These are phyloP conservation scores for Styela plicata DNA, from an alignment of 23 tunicate genomes.

Conservation along the genomic window DNA sequence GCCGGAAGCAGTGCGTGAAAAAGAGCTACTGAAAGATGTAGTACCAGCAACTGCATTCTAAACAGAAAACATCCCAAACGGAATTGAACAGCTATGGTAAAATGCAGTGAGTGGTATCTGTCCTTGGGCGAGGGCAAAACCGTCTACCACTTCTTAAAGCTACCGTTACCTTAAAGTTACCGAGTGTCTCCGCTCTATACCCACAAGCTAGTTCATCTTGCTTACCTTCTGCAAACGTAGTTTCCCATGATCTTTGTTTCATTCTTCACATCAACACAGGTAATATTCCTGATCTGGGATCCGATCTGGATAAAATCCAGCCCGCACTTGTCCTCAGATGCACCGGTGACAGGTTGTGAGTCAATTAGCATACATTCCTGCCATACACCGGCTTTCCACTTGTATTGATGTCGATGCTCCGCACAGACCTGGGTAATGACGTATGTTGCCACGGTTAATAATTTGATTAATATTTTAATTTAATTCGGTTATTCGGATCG, in stretches of 20 bases:
- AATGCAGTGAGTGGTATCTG: too few relatives aligned
- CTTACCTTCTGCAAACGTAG: constrained; percentile 32
- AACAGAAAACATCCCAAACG: too few relatives aligned
- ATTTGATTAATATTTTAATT: too few relatives aligned
- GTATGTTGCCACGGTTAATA: too few relatives aligned
- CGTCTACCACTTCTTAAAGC: too few relatives aligned
- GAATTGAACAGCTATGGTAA: too few relatives aligned
- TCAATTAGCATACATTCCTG: constrained; percentile 3
- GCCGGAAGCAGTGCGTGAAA: too few relatives aligned
- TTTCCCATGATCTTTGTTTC: not conserved
- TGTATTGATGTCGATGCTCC: constrained; percentile 25
- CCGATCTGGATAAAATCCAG: constrained; percentile 6
- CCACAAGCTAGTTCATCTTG: not conserved
- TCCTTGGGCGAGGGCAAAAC: too few relatives aligned
- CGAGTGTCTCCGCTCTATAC: not conserved
- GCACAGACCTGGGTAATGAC: constrained; percentile 44
- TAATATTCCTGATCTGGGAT: constrained; percentile 29
- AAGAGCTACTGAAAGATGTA: too few relatives aligned
- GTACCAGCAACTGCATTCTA: too few relatives aligned
- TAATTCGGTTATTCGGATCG: too few relatives aligned
- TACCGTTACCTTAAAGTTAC: not conserved
- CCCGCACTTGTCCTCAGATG: constrained; percentile 20
- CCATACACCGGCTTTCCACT: constrained; percentile 37
- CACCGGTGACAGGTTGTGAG: not conserved
- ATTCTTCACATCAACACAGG: constrained; percentile 14